Percentiles rank a stretch among this genome's conserved stretches.
Evolutionary conservation across 2,888 invertebrate genomes (phyloP).

Genomic region (Drosophila macrospina): DNA sequence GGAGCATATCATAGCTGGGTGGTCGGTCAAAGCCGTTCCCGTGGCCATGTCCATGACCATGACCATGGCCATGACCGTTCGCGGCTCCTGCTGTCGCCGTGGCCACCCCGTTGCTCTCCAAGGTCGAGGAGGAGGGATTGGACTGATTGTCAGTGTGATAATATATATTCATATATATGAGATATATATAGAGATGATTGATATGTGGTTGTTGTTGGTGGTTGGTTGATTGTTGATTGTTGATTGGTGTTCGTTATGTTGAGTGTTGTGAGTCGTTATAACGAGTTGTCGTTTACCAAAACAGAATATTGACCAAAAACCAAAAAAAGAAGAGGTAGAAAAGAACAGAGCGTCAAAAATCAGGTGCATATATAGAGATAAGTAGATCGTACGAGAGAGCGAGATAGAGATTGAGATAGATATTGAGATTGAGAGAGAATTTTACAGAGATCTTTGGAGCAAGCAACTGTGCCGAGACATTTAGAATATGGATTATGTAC

Average conservation of each 20-base stretch:
- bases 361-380: constrained; percentile 62
- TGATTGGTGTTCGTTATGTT: constrained; percentile 43
- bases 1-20: constrained; percentile 85
- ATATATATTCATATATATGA: constrained; percentile 4
- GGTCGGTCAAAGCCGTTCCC: constrained; percentile 66
- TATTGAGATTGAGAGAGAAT: constrained; percentile 36
- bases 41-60: constrained; percentile 48
- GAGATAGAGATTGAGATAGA: constrained; percentile 18
- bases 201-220: constrained; percentile 45
- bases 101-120: constrained; percentile 80
- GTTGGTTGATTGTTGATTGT: constrained; percentile 43
- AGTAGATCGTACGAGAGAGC: constrained; percentile 59
- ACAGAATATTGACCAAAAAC: constrained; percentile 67
- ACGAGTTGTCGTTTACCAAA: constrained; percentile 54
- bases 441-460: constrained; percentile 52
- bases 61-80: constrained; percentile 47
- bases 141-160: constrained; percentile 72
- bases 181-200: constrained; percentile 6
- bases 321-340: constrained; percentile 63
- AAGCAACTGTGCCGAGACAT: constrained; percentile 78
- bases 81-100: constrained; percentile 47
- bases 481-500: constrained; percentile 54
- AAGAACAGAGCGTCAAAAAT: constrained; percentile 74
- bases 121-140: constrained; percentile 84
- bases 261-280: constrained; percentile 45